Evolutionary conservation across 1,140 invertebrate species (phyloP).

Genomic region (Drosophila kikkawai): DNA sequence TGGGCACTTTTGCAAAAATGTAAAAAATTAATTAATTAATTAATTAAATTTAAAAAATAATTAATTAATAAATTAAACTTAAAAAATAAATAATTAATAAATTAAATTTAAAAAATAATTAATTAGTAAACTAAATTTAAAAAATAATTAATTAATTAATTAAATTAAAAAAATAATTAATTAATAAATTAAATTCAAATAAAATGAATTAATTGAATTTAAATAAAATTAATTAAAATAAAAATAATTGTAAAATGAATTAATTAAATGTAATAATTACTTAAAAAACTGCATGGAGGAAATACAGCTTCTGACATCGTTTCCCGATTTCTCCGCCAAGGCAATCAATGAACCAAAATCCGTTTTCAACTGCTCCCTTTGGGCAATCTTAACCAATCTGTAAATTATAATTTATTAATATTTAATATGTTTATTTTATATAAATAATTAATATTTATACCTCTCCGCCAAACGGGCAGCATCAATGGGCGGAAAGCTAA

Average conservation of each 20-base stretch:
- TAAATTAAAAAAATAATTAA: not conserved
- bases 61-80: too few relatives aligned
- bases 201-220: not conserved
- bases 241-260: conserved; percentile 3
- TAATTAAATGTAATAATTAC: conserved; percentile 34
- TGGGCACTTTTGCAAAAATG: conserved; percentile 46
- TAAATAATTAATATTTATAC: conserved; percentile 14
- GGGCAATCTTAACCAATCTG: conserved; percentile 88
- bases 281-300: conserved; percentile 93
- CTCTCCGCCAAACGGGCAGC: conserved; percentile 88
- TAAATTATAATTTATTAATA: not conserved
- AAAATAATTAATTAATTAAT: conserved; percentile 77
- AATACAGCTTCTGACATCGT: conserved; percentile 95
- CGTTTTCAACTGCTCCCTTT: conserved; percentile 89
- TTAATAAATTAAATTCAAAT: not conserved
- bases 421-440: not conserved
- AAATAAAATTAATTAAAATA: conserved; percentile 16
- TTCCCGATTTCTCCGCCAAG: conserved; percentile 92
- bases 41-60: not conserved
- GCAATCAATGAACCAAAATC: conserved; percentile 90
- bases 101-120: not conserved
- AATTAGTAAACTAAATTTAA: conserved; percentile 4
- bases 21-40: not conserved
- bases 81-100: too few relatives aligned
- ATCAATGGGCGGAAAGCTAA: conserved; percentile 90